Percentiles rank a stretch among this genome's conserved stretches.
Conservation (phyloP, 2,797 vertebrate species). For the Enoplosus armatus region DNA sequence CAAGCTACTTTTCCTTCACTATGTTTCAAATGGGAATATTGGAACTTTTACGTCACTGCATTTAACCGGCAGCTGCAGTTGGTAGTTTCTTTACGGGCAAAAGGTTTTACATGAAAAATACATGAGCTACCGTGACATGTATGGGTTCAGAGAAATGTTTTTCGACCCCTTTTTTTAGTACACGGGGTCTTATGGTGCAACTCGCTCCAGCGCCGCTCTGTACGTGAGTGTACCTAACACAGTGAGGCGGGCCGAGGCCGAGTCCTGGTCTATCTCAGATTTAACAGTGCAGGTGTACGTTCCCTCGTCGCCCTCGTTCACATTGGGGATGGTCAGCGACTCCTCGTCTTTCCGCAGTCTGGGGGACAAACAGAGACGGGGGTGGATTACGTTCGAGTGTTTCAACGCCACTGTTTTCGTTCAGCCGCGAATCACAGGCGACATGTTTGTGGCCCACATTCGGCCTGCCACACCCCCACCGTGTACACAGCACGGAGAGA, state of each 20-base stretch:
- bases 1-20: background rate
- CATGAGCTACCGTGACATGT: background rate
- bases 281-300: slow-evolving; percentile 91
- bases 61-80: background rate
- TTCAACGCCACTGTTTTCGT: too few species aligned
- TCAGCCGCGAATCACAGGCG: too few species aligned
- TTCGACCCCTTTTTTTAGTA: too few species aligned
- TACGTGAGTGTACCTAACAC: slow-evolving; percentile 88
- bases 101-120: background rate
- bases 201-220: background rate
- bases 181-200: too few species aligned
- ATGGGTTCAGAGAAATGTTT: background rate
- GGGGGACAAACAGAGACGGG: slow-evolving; percentile 49
- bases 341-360: slow-evolving; percentile 93
- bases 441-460: too few species aligned
- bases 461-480: background rate
- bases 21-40: background rate
- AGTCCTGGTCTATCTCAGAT: slow-evolving; percentile 94
- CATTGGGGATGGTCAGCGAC: slow-evolving; percentile 88
- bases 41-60: background rate
- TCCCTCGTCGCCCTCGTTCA: slow-evolving; percentile 93
- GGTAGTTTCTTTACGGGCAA: background rate
- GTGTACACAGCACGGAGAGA: background rate
- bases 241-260: slow-evolving; percentile 92
- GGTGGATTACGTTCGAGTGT: too few species aligned